phyloP scores from a whole-genome alignment of 2,113 vertebrate genomes.

The Saguinus midas region DNA sequence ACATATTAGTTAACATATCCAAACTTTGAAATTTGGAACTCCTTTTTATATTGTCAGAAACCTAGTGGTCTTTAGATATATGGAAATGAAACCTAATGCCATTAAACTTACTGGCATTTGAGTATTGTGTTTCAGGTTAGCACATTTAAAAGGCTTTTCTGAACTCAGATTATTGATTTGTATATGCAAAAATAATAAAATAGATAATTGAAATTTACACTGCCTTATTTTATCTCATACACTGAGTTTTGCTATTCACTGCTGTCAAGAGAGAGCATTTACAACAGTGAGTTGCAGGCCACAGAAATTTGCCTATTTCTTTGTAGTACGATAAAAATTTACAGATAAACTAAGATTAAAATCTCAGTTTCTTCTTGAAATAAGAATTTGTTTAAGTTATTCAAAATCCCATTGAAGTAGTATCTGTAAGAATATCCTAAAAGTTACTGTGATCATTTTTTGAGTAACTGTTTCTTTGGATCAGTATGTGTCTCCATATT shows the following conservation, averaged over 20 bases:
- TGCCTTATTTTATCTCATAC: not conserved
- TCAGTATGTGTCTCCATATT: not conserved
- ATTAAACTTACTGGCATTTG: not conserved
- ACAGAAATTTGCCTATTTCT: slow-evolving; percentile 18
- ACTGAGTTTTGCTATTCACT: not conserved
- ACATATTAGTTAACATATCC: not conserved
- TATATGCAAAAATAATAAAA: slow-evolving; percentile 17
- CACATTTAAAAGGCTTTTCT: slow-evolving; percentile 28
- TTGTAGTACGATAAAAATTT: slow-evolving; percentile 11
- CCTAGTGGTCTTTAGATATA: not conserved
- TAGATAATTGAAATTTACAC: not conserved
- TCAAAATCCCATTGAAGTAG: slow-evolving; percentile 18
- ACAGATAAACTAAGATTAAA: not conserved
- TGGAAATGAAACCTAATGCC: not conserved
- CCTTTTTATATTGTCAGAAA: not conserved
- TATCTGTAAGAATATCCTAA: not conserved
- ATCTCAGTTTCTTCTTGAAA: slow-evolving; percentile 29
- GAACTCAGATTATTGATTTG: not conserved
- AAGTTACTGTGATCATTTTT: not conserved
- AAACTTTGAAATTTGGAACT: slow-evolving; percentile 22
- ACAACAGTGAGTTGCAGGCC: not conserved
- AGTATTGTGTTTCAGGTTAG: not conserved
- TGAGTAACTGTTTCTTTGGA: not conserved
- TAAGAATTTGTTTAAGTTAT: slow-evolving; percentile 34
- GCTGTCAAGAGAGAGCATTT: not conserved